A percentile compares a stretch with the other conserved stretches of the same genome.
Evolutionary conservation across 2,113 vertebrate genomes (phyloP).

Genomic region (Melanerpes formicivorus): DNA sequence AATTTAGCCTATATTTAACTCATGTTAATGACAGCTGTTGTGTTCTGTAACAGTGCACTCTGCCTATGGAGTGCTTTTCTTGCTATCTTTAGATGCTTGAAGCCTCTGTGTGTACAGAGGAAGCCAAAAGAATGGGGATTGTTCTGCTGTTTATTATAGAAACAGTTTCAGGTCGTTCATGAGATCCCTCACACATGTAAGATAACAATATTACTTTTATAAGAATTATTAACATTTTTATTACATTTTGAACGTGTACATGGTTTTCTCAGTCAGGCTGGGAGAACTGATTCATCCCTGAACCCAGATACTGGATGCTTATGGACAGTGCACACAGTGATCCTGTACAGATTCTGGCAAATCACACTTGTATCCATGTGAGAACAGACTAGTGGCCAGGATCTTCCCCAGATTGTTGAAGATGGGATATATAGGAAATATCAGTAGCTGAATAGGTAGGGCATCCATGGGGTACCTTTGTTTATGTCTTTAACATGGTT

Average conservation of each 20-base stretch:
- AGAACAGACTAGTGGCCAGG: background rate
- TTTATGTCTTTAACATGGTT: background rate
- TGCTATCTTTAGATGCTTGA: constrained; percentile 44
- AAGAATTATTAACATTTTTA: background rate
- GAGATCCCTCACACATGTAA: background rate
- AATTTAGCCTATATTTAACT: constrained; percentile 49
- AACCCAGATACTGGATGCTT: background rate
- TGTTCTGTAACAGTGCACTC: background rate
- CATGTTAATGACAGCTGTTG: background rate
- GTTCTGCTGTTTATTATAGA: background rate
- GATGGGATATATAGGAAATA: background rate
- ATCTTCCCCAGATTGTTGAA: background rate
- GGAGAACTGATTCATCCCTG: background rate
- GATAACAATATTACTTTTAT: background rate
- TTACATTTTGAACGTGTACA: background rate
- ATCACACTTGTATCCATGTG: background rate
- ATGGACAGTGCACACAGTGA: background rate
- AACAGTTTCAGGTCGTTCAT: background rate
- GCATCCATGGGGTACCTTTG: background rate
- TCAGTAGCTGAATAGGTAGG: background rate
- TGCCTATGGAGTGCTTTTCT: background rate
- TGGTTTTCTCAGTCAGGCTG: background rate
- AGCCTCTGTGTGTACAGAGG: background rate
- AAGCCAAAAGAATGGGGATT: background rate
- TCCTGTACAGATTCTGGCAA: background rate